Evolutionary conservation across 2,113 vertebrate genomes (phyloP).

Genomic region (Vimba vimba): DNA sequence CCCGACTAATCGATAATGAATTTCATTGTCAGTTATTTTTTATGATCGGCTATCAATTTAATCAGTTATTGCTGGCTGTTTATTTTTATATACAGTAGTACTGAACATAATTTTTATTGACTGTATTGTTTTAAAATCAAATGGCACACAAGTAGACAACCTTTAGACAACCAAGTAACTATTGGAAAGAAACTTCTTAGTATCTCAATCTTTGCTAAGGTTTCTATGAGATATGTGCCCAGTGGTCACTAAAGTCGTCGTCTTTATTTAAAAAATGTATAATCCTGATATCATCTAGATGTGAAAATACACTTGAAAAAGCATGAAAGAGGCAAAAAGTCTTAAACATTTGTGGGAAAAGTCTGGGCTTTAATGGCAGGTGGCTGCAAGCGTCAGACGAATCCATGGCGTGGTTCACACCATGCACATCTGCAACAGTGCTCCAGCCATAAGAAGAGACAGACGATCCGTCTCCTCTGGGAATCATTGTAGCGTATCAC

Average conservation of each 20-base stretch:
- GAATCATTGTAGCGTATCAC: constrained; percentile 18
- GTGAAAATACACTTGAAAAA: no score
- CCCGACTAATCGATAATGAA: no score
- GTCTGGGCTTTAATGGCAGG: not conserved
- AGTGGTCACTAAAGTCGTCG: not conserved
- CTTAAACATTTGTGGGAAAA: not conserved
- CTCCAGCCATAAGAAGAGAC: constrained; percentile 8
- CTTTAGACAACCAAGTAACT: no score
- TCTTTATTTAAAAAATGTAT: not conserved
- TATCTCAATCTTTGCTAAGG: no score
- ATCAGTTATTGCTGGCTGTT: not conserved
- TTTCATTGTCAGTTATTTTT: not conserved
- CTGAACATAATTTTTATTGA: not conserved
- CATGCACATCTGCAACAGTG: not conserved
- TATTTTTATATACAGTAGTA: not conserved
- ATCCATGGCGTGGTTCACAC: not conserved
- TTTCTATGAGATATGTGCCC: not conserved
- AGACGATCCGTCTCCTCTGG: constrained; percentile 9
- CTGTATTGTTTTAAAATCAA: not conserved
- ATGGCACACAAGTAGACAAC: no score
- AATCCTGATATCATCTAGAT: no score
- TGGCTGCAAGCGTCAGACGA: not conserved
- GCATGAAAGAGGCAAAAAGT: not conserved
- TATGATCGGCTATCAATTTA: not conserved
- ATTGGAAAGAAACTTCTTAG: not conserved